These are phyloP conservation scores for Phenganax stokvisi DNA, from an alignment of 92 coral and sea anemone species.

Conservation along the genomic window DNA sequence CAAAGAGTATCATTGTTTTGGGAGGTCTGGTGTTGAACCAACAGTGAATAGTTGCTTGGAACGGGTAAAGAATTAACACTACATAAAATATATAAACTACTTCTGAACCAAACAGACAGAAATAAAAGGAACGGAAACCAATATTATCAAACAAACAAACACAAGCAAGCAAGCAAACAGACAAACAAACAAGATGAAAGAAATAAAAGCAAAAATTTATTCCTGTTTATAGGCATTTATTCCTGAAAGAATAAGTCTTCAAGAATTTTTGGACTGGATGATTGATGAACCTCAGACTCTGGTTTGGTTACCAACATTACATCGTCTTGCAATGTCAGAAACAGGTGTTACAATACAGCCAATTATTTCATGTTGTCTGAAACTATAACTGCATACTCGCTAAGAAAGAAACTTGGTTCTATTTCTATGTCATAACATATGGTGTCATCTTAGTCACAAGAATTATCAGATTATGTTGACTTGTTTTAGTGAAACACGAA, in stretches of 20 bases:
- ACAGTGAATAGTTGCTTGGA: conserved; percentile 92
- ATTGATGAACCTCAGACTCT: conserved; percentile 93
- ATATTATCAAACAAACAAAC: too few relatives aligned
- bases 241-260: conserved; percentile 61
- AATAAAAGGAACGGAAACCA: too few relatives aligned
- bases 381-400: neutral
- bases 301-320: conserved; percentile 97
- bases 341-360: conserved; percentile 44
- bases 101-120: too few relatives aligned
- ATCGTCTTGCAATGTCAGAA: conserved; percentile 91
- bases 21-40: conserved; percentile 93
- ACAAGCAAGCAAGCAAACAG: too few relatives aligned
- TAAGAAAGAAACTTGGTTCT: too few relatives aligned
- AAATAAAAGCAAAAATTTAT: neutral
- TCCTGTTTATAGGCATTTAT: conserved; percentile 45
- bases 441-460: neutral
- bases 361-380: neutral
- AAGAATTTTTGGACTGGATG: conserved; percentile 95
- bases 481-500: conserved; percentile 71
- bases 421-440: too few relatives aligned
- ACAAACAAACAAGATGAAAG: too few relatives aligned
- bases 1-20: conserved; percentile 73
- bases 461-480: neutral
- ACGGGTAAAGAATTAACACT: conserved; percentile 50
- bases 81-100: neutral